Percentiles rank a stretch among this genome's conserved stretches.
These are phyloP conservation scores for Climacteris rufus DNA, from an alignment of 2,113 vertebrate species.

Conservation along the genomic window DNA sequence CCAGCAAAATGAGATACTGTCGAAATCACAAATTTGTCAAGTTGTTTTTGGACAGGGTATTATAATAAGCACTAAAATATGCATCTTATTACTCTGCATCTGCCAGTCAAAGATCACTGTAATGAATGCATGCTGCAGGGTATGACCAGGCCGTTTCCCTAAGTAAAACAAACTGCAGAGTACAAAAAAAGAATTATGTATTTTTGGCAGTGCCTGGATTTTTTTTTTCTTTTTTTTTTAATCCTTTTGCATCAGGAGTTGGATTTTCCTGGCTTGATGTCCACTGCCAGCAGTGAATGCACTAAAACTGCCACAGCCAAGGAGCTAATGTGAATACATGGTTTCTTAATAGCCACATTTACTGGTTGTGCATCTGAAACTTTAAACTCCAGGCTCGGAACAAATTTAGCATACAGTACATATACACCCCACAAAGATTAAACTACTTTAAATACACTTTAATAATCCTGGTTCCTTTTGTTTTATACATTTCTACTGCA, in stretches of 20 bases:
- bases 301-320: slow-evolving; percentile 14
- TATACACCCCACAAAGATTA: slow-evolving; percentile 21
- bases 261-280: slow-evolving; percentile 65
- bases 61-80: slow-evolving; percentile 82
- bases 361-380: slow-evolving; percentile 45
- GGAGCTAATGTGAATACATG: slow-evolving; percentile 47
- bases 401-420: slow-evolving; percentile 49
- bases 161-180: slow-evolving; percentile 76
- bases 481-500: slow-evolving; percentile 29
- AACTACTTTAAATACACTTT: slow-evolving; percentile 26
- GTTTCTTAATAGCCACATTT: slow-evolving; percentile 64
- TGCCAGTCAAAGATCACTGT: slow-evolving; percentile 80
- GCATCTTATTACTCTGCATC: slow-evolving; percentile 79
- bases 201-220: slow-evolving; percentile 57
- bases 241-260: slow-evolving; percentile 62
- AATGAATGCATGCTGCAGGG: slow-evolving; percentile 78
- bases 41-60: slow-evolving; percentile 83
- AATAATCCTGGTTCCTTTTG: slow-evolving; percentile 11
- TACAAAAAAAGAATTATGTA: slow-evolving; percentile 70
- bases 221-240: not conserved
- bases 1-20: slow-evolving; percentile 90
- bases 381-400: slow-evolving; percentile 39
- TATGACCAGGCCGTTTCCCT: slow-evolving; percentile 73
- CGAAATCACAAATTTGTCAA: slow-evolving; percentile 81
- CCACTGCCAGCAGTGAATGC: slow-evolving; percentile 2